Base-by-base conservation (phyloP, 2,797 vertebrate species). In the Chaenodraco wilsoni region DNA sequence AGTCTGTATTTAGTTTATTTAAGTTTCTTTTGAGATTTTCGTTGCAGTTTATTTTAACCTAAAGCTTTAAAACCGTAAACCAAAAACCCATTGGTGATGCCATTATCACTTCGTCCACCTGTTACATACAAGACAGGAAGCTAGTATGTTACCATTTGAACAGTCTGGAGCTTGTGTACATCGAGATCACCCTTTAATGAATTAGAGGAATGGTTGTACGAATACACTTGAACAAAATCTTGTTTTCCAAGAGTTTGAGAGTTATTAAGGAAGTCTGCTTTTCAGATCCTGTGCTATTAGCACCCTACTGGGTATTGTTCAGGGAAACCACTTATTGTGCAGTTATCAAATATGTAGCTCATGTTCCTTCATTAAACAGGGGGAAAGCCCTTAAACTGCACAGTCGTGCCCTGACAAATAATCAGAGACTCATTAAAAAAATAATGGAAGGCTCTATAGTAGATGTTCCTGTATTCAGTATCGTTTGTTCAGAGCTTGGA, bases 301-400 rank as follows among this genome's bases (percentile, higher is more conserved):
- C 46, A 58, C 76, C 63, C 60, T 72, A 21, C 57, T 40, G 69
- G 57, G 51, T 13, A 69, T 43, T 71, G 49, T 63, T 37, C 3
- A 68, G 60, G 33, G 41, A 66, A 79, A 56, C 55, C 50, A 71
- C 66, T 61, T 74, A 55, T 74, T 72, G 46, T 3, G 3, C 61
- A 66, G 46, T 75, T 83, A 68, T 82, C 59, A 83, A 77, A 80
- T 52, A 72, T 69, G 63, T 19, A 16, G 60, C 37, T 88, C 45
- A 78, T 79, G 72, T 74, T 80, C 67, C 41, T 72, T 43, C 56
- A 63, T 83, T 81, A 78, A 74, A 61, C 48, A 9, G 3, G 49
- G 63, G 54, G 21, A 76, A 82, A 79, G 66, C 45, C 57, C 52
- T 81, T 69, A 73, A 77, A 87, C 19, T 19, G 40, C 55, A 17